These are phyloP conservation scores for Lordiphosa andalusiaca DNA, from an alignment of 2,888 invertebrate species.

Conservation along the genomic window DNA sequence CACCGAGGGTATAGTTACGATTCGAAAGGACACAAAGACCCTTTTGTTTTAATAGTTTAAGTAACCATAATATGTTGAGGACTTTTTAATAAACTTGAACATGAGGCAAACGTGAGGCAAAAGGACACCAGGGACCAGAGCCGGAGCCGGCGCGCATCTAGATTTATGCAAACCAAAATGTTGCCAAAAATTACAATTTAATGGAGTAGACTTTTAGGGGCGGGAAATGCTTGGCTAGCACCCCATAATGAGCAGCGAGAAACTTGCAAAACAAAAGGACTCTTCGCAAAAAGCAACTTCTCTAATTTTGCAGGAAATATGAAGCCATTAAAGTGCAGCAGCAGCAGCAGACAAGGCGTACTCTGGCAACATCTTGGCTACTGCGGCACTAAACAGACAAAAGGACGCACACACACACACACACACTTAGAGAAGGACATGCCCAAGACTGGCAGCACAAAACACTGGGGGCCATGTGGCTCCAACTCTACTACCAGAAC, in stretches of 20 bases:
- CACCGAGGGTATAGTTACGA: neutral
- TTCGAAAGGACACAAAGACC: conserved; percentile 27
- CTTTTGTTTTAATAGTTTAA: conserved; percentile 74
- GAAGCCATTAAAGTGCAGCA: conserved; percentile 77
- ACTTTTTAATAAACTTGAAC: conserved; percentile 75
- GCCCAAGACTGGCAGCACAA: neutral
- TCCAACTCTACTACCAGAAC: conserved; percentile 26
- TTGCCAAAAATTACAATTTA: conserved; percentile 79
- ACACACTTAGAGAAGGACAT: conserved; percentile 11
- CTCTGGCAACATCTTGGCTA: conserved; percentile 73
- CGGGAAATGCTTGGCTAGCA: conserved; percentile 23
- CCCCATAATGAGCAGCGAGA: conserved; percentile 70
- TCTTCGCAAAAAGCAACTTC: conserved; percentile 60
- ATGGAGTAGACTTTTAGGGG: conserved; percentile 61
- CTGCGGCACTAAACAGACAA: conserved; percentile 50
- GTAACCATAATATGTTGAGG: conserved; percentile 75
- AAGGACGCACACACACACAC: conserved; percentile 22
- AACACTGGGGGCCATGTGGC: conserved; percentile 52
- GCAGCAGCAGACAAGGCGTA: conserved; percentile 44
- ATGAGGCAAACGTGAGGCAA: conserved; percentile 56
- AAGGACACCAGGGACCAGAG: conserved; percentile 46
- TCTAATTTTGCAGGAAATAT: conserved; percentile 78
- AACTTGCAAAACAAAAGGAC: conserved; percentile 51
- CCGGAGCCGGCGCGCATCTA: conserved; percentile 43
- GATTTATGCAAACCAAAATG: conserved; percentile 76